Conservation (phyloP, 2,797 vertebrate genomes). For the Otus scops region DNA sequence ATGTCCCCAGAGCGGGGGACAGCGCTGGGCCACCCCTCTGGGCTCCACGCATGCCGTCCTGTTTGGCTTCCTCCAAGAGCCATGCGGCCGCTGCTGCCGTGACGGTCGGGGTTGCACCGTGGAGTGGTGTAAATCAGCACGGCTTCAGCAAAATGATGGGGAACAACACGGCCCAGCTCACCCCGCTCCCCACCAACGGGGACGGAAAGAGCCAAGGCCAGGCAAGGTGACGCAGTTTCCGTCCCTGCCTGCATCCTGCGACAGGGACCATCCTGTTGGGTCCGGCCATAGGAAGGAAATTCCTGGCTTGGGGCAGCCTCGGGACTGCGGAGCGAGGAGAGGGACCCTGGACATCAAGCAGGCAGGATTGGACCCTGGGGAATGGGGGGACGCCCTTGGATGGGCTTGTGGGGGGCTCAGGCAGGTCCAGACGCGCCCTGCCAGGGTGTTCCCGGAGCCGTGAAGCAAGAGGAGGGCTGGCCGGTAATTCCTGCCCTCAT, state of each 20-base stretch:
- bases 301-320: background rate
- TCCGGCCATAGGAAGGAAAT: background rate
- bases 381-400: background rate
- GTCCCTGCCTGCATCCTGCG: background rate
- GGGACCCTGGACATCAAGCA: rapidly evolving
- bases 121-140: background rate
- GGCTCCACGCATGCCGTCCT: rapidly evolving
- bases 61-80: background rate
- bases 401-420: background rate
- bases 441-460: background rate
- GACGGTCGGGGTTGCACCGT: rapidly evolving
- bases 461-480: constrained; percentile 33
- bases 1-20: background rate
- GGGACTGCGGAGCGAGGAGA: rapidly evolving
- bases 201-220: background rate
- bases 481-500: background rate
- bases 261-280: background rate
- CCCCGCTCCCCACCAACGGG: rapidly evolving
- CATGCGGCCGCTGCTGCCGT: rapidly evolving
- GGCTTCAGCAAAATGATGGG: rapidly evolving
- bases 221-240: constrained; percentile 2
- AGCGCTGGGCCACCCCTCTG: background rate
- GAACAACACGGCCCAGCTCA: rapidly evolving
- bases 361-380: background rate
- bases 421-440: background rate